Percentiles rank a stretch among this genome's conserved stretches.
These are phyloP conservation scores for Nyctibius grandis DNA, from an alignment of 2,797 vertebrate genomes.

Conservation along the genomic window DNA sequence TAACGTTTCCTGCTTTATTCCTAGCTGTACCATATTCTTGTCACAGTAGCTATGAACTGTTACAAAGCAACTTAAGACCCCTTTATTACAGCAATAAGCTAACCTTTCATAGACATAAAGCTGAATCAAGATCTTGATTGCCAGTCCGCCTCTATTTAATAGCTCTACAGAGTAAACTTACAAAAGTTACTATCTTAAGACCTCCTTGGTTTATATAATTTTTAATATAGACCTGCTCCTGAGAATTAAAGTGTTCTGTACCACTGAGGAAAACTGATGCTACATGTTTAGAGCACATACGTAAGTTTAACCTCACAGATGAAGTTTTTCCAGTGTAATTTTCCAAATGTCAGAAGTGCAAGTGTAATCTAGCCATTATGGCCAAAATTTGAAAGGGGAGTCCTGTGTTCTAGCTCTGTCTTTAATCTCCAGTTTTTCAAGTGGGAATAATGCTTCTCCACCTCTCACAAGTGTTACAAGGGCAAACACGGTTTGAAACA, in stretches of 20 bases:
- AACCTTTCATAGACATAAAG: not conserved
- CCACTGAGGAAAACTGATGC: not conserved
- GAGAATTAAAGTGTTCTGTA: not conserved
- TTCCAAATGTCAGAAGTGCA: not conserved
- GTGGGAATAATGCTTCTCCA: not conserved
- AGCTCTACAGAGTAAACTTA: not conserved
- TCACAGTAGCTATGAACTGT: not conserved
- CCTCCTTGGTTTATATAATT: not conserved
- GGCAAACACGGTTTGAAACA: not conserved
- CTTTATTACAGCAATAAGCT: conserved; percentile 15
- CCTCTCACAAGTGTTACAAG: not conserved
- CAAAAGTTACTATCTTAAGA: not conserved
- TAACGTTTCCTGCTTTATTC: not conserved
- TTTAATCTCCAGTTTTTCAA: not conserved
- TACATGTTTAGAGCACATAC: not conserved
- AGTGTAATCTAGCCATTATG: not conserved
- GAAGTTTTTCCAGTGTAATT: not conserved
- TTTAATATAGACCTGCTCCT: not conserved
- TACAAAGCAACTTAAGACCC: not conserved
- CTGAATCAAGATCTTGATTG: not conserved
- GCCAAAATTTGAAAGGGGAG: not conserved
- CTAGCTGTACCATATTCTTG: not conserved
- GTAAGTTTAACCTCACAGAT: not conserved
- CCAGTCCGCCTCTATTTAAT: not conserved
- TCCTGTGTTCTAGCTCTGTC: not conserved